Percentiles rank a stretch among this genome's conserved stretches.
These are phyloP conservation scores for Tympanuchus pallidicinctus DNA, from an alignment of 2,113 vertebrate species.

Conservation along the genomic window DNA sequence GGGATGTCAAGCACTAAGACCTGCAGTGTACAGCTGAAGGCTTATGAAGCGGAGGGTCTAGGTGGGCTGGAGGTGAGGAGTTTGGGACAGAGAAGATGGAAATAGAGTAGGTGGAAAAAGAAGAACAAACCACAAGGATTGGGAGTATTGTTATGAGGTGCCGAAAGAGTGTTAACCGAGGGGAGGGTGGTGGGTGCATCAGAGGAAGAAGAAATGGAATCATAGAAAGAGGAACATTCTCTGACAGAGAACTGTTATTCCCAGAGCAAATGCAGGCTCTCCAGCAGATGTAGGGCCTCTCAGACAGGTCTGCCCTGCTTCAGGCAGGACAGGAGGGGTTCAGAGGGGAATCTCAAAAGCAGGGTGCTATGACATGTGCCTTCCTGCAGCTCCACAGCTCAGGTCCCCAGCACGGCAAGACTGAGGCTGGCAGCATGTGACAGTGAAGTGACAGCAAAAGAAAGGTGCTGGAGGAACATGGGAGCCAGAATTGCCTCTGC, in stretches of 20 bases:
- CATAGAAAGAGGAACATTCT: not conserved
- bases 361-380: not conserved
- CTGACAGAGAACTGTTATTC: not conserved
- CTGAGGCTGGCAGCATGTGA: not conserved
- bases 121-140: not conserved
- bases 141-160: not conserved
- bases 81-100: not conserved
- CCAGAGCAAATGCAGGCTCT: not conserved
- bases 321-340: not conserved
- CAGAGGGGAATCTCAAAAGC: not conserved
- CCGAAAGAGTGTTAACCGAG: not conserved
- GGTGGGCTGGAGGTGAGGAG: not conserved
- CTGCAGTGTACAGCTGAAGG: not conserved
- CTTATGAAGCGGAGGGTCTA: not conserved
- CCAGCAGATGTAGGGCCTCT: not conserved
- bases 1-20: rapidly evolving
- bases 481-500: not conserved
- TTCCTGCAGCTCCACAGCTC: not conserved
- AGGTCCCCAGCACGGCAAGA: rapidly evolving
- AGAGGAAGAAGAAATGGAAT: not conserved
- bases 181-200: not conserved
- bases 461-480: not conserved
- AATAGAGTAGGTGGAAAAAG: not conserved
- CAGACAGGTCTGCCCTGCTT: not conserved
- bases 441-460: rapidly evolving